Evolutionary conservation across 2,113 vertebrate genomes (phyloP).

Genomic region (Eublepharis macularius): DNA sequence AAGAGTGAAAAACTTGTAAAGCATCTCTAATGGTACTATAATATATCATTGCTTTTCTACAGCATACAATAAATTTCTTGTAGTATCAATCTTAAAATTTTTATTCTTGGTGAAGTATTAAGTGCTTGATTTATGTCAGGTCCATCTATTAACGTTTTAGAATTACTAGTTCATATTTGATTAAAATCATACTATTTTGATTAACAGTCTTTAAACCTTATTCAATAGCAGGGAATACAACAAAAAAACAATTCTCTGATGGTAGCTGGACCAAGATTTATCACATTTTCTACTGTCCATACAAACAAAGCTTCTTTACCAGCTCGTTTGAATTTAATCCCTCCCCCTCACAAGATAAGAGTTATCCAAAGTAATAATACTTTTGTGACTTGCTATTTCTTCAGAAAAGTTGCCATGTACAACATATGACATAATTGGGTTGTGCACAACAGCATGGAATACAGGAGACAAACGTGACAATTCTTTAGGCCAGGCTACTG

Average conservation of each 20-base stretch:
- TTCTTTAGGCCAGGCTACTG: background rate
- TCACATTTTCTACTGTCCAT: background rate
- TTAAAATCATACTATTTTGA: background rate
- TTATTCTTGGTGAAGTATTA: background rate
- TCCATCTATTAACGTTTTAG: background rate
- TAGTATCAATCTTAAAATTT: background rate
- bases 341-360: too few relatives aligned
- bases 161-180: background rate
- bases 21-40: background rate
- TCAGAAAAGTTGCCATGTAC: background rate
- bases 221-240: background rate
- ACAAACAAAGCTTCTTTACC: too few relatives aligned
- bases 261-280: background rate
- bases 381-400: background rate
- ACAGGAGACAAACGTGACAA: background rate
- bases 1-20: background rate
- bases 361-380: background rate
- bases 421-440: background rate
- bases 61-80: background rate
- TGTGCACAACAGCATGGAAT: background rate
- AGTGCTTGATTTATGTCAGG: background rate
- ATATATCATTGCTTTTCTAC: background rate
- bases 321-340: background rate
- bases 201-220: background rate
- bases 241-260: background rate